Evolutionary conservation across 2,797 vertebrate species (phyloP).

Genomic region (Mus caroli): DNA sequence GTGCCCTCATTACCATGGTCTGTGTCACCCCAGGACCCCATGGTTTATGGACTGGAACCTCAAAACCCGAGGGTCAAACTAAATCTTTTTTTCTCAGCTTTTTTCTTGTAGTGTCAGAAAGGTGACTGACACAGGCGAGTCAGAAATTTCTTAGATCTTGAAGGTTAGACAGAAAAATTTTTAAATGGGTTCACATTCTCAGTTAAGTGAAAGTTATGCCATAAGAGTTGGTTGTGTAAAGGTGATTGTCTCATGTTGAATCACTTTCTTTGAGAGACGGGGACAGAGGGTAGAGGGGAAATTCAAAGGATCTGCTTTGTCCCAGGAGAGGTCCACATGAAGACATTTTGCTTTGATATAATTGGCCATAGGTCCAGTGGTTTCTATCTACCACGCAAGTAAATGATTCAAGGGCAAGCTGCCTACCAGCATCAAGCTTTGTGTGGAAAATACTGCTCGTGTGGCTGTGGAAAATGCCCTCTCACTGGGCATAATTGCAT

Average conservation of each 20-base stretch:
- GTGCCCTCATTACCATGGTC: not conserved
- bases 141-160: slow-evolving; percentile 3
- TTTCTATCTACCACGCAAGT: slow-evolving; percentile 83
- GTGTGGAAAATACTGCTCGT: slow-evolving; percentile 86
- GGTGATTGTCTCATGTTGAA: slow-evolving; percentile 56
- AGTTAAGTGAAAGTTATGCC: not conserved
- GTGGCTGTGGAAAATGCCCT: slow-evolving; percentile 86
- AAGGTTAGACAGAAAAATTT: slow-evolving; percentile 31
- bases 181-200: slow-evolving; percentile 6
- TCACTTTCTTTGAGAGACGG: slow-evolving; percentile 69
- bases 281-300: slow-evolving; percentile 15
- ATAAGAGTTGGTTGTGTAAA: slow-evolving; percentile 12
- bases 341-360: slow-evolving; percentile 85
- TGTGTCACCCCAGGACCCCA: not conserved
- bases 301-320: slow-evolving; percentile 71
- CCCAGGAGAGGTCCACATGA: slow-evolving; percentile 77
- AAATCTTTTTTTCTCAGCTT: not conserved
- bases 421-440: slow-evolving; percentile 85
- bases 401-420: slow-evolving; percentile 85
- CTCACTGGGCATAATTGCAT: slow-evolving; percentile 85
- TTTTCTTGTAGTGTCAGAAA: not conserved
- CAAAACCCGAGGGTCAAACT: not conserved
- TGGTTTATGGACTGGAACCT: not conserved
- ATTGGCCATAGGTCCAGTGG: slow-evolving; percentile 77
- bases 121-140: not conserved